Evolutionary conservation across 2,888 invertebrate genomes (phyloP), one percentile per base, ranked within the genome.

Genomic region (Cerastis rubricosa): DNA sequence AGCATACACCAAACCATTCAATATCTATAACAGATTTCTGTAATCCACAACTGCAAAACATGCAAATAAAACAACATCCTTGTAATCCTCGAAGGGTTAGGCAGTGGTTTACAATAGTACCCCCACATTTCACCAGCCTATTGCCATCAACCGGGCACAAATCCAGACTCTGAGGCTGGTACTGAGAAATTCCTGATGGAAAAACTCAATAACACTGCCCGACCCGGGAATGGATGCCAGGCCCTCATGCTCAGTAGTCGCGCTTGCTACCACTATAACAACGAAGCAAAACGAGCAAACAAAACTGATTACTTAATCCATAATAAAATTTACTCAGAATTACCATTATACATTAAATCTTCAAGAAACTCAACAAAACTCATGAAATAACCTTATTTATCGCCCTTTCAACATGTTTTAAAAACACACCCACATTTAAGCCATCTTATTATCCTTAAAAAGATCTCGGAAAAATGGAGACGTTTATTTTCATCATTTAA

Each of bases 401-500:
- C 47, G 59, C 43, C 66, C 67, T 66, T 51, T 85, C 72, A 84
- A 79, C 80, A 72, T 78, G 63, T 71, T 81, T 84, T 76, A 70
- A 76, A 80, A 86, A 76, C 59, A 82, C 74, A 70, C 61, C 71
- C 59, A 73, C 73, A 83, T 68, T 80, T 77, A n/a, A 29, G 49
- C 54, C 22, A 71, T 80, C 76, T 75, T 77, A 80, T 84, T 78
- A 85, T 67, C 65, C 76, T 78, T 76, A 69, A 69, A 51, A 70
- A 66, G 22, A 9, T 68, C 51, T 63, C 63, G 43, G 74, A 64
- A 72, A 76, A 68, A 57, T 65, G 74, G 54, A 72, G 69, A 70
- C 81, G 51, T 76, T 68, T 76, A 77, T 74, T 82, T 85, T 64
- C 57, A 70, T 76, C 86, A 68, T 70, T 80, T 75, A 64, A 63